Evolutionary conservation across 2,113 vertebrate genomes (phyloP).

Genomic region (Phasianus colchicus): DNA sequence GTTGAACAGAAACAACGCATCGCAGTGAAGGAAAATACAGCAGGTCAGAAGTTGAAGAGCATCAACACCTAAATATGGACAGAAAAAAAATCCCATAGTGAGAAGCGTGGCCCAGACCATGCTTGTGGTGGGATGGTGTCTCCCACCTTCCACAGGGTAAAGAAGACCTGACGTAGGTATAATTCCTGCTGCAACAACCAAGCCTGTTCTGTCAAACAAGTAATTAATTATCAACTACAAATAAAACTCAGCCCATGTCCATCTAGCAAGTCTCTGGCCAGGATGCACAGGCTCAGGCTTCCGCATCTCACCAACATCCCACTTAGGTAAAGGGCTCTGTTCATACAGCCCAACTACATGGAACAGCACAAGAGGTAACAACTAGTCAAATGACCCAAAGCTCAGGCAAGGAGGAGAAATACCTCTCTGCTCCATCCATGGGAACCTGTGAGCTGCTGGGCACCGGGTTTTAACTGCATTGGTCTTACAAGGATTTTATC

Average conservation of each 20-base stretch:
- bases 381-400: neutral
- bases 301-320: neutral
- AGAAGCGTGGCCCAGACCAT: neutral
- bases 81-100: neutral
- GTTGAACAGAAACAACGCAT: neutral
- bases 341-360: fast-evolving
- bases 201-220: neutral
- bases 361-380: neutral
- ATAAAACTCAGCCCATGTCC: neutral
- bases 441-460: neutral
- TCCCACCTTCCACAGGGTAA: neutral
- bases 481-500: neutral
- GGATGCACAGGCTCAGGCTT: neutral
- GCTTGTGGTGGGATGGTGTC: neutral
- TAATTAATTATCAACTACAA: neutral
- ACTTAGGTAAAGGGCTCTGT: neutral
- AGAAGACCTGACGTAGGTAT: neutral
- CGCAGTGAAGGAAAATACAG: neutral
- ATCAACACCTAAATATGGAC: neutral
- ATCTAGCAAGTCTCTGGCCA: neutral
- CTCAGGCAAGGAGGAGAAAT: neutral
- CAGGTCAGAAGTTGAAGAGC: neutral
- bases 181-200: neutral
- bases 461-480: neutral
- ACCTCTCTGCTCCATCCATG: neutral